A percentile compares a stretch with the other conserved stretches of the same genome.
Conservation (phyloP, 2,888 invertebrate species). For the Chesias legatella region DNA sequence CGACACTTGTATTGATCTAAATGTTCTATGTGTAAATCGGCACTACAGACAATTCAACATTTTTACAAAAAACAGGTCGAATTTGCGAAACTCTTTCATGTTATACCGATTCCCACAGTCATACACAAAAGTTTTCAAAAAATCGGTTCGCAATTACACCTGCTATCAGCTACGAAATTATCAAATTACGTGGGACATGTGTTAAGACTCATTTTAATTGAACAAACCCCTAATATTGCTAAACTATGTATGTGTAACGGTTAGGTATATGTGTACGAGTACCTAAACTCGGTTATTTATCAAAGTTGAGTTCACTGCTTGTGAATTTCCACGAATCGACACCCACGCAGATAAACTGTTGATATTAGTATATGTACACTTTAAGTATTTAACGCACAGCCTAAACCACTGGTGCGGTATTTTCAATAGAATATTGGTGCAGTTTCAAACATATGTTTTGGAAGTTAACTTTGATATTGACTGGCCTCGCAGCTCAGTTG, state of each 20-base stretch:
- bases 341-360: slow-evolving; percentile 20
- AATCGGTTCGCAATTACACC: slow-evolving; percentile 35
- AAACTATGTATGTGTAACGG: not conserved
- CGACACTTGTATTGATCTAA: slow-evolving; percentile 60
- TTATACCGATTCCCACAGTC: slow-evolving; percentile 44
- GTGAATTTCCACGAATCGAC: slow-evolving; percentile 39
- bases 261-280: no score
- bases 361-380: slow-evolving; percentile 7
- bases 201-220: slow-evolving; percentile 4
- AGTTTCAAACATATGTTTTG: no score
- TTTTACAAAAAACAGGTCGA: slow-evolving; percentile 29
- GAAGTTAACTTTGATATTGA: no score
- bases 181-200: slow-evolving; percentile 39
- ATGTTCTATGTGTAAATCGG: slow-evolving; percentile 21
- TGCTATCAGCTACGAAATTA: slow-evolving; percentile 39
- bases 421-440: no score
- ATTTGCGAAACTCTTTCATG: slow-evolving; percentile 48
- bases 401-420: no score
- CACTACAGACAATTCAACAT: slow-evolving; percentile 9
- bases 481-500: no score
- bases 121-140: slow-evolving; percentile 34
- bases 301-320: slow-evolving; percentile 26
- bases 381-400: no score
- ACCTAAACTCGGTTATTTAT: slow-evolving; percentile 19
- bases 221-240: not conserved